Conservation (phyloP, 2,797 vertebrate species). For the Centroberyx gerrardi region DNA sequence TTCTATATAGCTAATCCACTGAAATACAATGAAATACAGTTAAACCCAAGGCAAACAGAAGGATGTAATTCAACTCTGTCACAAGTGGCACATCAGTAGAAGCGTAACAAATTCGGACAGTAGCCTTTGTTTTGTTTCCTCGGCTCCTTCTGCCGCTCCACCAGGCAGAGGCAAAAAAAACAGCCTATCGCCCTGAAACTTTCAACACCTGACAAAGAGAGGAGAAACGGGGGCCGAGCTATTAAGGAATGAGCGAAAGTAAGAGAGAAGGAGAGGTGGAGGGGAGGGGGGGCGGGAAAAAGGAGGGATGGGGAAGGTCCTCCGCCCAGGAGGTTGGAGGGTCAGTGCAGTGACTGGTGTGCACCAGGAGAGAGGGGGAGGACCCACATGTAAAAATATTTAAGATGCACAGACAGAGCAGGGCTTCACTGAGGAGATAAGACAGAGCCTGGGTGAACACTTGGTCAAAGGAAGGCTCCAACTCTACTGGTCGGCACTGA, state of each 20-base stretch:
- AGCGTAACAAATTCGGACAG: conserved; percentile 28
- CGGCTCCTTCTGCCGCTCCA: conserved; percentile 25
- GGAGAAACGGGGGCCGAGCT: conserved; percentile 75
- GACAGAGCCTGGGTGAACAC: conserved; percentile 59
- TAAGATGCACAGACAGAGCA: conserved; percentile 90
- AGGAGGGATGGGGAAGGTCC: conserved; percentile 48
- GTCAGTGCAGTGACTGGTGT: conserved; percentile 71
- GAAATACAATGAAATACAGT: conserved; percentile 12
- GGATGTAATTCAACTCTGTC: conserved; percentile 3
- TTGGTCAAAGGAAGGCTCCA: conserved; percentile 65
- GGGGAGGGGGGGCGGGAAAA: conserved; percentile 63
- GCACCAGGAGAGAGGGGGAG: conserved; percentile 81
- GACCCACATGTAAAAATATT: conserved; percentile 90
- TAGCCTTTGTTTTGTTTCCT: conserved; percentile 44
- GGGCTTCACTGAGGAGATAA: conserved; percentile 75
- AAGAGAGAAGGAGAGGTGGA: conserved; percentile 70
- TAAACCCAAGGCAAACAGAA: not conserved
- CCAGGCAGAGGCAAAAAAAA: conserved; percentile 45
- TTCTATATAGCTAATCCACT: conserved; percentile 8
- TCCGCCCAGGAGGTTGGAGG: conserved; percentile 74
- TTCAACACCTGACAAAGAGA: conserved; percentile 83
- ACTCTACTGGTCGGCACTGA: conserved; percentile 32
- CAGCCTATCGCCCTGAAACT: conserved; percentile 69
- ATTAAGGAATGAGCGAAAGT: conserved; percentile 70
- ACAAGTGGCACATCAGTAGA: conserved; percentile 1